Evolutionary conservation across 2,113 vertebrate genomes (phyloP), one percentile per base, ranked within the genome.

Genomic region (Camelus dromedarius): DNA sequence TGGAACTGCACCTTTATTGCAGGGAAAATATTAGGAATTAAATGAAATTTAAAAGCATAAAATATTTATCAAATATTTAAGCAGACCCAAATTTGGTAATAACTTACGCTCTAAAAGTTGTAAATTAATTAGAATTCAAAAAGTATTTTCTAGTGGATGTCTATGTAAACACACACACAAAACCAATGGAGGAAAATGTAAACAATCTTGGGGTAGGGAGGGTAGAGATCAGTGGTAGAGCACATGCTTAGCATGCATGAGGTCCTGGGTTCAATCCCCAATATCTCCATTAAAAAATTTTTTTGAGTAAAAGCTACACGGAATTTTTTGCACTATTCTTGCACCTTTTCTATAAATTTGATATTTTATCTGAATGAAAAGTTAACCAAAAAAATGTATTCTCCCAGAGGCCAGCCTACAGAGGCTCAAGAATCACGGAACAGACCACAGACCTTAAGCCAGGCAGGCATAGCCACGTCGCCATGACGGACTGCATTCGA

Each of bases 321-420:
- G 22, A 82, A 35, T 73, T 83, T 64, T 58, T 84, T 88, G 9
- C 48, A 15, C 0, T 38, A 22, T 60, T 91, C 19, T 76, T 88
- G 26, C 20, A 90, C n/a, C 4, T 75, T 82, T 73, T 90, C 70
- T 62, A 48, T 83, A 77, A 77, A 35, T 72, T 87, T 88, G 52
- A 42, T 22, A 93, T 76, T 96, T 88, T 85, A 91, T 60, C n/a
- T 70, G 91, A 88, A 91, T 93, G 85, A 89, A 93, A 91, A 70
- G 26, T 32, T 80, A 91, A 32, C 58, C 32, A 6, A 70, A 79
- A 81, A 56, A 67, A 54, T 24, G 1, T 52, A 28, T 86, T 95
- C 93, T 85, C 18, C 18, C 2, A 10, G n/a, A 89, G 35, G 14
- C 11, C 24, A 92, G 12, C 28, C 48, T 84, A 6, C 18, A 42